Percentiles rank a stretch among this genome's conserved stretches.
Conservation (phyloP, 1,140 invertebrate genomes). For the Trinorchestia longiramus region DNA sequence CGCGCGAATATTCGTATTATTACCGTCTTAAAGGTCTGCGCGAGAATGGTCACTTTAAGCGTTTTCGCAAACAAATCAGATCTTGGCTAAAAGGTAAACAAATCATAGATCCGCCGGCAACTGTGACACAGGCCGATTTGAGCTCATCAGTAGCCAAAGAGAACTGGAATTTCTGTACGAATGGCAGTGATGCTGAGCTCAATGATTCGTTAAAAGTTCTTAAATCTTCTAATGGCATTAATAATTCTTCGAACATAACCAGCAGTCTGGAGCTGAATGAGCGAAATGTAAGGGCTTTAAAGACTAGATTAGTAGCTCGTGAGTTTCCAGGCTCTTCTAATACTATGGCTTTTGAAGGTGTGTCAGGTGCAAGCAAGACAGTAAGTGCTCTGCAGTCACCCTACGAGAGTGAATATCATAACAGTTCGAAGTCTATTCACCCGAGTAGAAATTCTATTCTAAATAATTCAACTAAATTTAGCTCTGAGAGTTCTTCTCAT, state of each 20-base stretch:
- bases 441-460: background rate
- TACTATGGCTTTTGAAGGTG: background rate
- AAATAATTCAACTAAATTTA: background rate
- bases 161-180: background rate
- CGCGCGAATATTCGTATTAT: background rate
- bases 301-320: background rate
- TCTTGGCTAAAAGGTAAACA: background rate
- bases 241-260: background rate
- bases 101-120: background rate
- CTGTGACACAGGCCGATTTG: background rate
- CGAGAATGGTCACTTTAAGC: background rate
- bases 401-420: background rate
- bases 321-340: background rate
- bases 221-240: background rate
- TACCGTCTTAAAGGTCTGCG: background rate
- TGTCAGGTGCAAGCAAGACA: background rate
- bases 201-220: background rate
- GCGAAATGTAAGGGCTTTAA: background rate
- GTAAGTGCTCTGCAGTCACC: background rate
- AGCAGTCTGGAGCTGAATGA: background rate
- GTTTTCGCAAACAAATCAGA: background rate
- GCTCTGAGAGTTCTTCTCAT: background rate
- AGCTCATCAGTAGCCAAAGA: background rate
- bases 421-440: background rate
- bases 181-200: background rate